Evolutionary conservation across 2,888 invertebrate species (phyloP).

Genomic region (Drosophila kanekoi): DNA sequence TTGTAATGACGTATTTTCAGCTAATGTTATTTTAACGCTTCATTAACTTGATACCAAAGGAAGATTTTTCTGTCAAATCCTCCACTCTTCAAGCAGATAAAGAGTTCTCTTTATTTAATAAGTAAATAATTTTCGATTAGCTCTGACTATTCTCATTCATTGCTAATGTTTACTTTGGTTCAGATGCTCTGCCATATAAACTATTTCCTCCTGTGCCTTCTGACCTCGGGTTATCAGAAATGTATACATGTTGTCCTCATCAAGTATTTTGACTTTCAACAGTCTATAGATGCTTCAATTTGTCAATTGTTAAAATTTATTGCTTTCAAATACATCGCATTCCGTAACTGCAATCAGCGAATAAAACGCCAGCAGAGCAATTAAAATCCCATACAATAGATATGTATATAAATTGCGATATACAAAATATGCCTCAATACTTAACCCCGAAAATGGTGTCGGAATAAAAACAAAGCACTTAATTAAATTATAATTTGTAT

Average conservation of each 20-base stretch:
- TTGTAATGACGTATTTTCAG: neutral
- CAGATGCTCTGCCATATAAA: no score
- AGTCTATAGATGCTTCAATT: no score
- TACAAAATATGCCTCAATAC: neutral
- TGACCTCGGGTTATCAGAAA: neutral
- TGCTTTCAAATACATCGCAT: neutral
- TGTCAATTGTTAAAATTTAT: neutral
- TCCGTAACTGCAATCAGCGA: slow-evolving; percentile 13
- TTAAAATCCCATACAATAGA: slow-evolving; percentile 15
- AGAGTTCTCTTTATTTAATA: no score
- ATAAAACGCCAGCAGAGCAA: slow-evolving; percentile 1
- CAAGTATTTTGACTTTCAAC: no score
- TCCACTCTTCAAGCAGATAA: no score
- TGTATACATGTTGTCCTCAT: neutral
- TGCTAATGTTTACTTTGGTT: no score
- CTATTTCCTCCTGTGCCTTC: no score
- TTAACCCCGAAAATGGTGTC: neutral
- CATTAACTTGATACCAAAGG: no score
- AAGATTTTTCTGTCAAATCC: no score
- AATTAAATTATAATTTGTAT: slow-evolving; percentile 46
- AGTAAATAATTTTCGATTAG: no score
- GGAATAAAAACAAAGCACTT: slow-evolving; percentile 22
- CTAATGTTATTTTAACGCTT: no score
- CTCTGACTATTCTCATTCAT: no score
- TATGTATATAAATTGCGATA: neutral